These are phyloP conservation scores for Plotosus lineatus DNA, from an alignment of 2,113 vertebrate species.

Conservation along the genomic window DNA sequence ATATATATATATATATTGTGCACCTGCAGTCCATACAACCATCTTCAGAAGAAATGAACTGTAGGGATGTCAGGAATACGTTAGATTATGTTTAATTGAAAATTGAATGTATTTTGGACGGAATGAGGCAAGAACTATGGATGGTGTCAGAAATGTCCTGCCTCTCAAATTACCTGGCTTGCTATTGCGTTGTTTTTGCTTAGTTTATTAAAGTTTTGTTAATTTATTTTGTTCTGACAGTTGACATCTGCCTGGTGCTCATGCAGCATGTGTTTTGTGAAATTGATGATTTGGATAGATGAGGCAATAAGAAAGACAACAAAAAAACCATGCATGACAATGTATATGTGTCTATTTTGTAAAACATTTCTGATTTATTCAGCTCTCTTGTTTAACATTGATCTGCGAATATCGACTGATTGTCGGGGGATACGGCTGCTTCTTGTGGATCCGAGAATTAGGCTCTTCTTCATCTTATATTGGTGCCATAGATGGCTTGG, in stretches of 20 bases:
- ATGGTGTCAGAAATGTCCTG: constrained; percentile 14
- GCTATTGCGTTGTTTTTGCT: background rate
- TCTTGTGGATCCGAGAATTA: no score
- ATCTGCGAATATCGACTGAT: no score
- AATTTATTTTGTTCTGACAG: constrained; percentile 13
- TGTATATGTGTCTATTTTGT: background rate
- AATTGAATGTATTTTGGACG: background rate
- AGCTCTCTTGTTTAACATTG: constrained; percentile 8
- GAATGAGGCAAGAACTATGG: constrained; percentile 9
- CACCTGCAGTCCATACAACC: background rate
- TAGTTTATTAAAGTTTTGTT: constrained; percentile 2
- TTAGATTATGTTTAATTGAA: constrained; percentile 21
- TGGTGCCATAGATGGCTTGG: no score
- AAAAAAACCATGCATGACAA: background rate
- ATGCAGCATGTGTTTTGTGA: constrained; percentile 13
- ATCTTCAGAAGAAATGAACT: background rate
- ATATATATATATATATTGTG: background rate
- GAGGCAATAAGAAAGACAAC: background rate
- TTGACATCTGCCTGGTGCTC: constrained; percentile 3
- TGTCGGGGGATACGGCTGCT: no score
- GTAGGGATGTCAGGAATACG: background rate
- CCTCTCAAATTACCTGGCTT: background rate
- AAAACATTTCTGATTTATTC: constrained; percentile 20
- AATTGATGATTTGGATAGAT: constrained; percentile 32
- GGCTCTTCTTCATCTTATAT: background rate